Evolutionary conservation across 2,888 invertebrate genomes (phyloP), one percentile per base, ranked within the genome.

Genomic region (Luperina nickerlii): DNA sequence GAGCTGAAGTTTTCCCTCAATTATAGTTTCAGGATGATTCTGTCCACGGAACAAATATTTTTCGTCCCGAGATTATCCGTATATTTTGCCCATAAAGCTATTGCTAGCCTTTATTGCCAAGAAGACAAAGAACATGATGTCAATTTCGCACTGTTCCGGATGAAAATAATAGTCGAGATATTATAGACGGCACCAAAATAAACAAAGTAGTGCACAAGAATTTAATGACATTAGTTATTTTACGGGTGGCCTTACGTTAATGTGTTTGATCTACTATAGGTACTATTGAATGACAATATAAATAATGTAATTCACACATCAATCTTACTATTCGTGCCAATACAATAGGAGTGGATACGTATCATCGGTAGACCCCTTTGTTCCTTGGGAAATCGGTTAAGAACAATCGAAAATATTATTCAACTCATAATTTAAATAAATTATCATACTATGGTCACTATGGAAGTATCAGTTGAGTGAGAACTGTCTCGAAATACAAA

Each of bases 301-400:
- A 82, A 86, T 86, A 79, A 78, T 87, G 87, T 74, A 63, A 76
- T 79, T 82, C 74, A 76, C 69, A 72, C 71, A 86, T 85, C 82
- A 82, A 82, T 84, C 75, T 84, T 69, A 73, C 38, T 67, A 66
- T 76, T 73, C 75, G 75, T 87, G 87, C 86, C 86, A 86, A 86
- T 84, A 78, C 60, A 76, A 42, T 38, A 70, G 8, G 63, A 63
- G 18, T 67, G 24, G 20, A 69, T 57, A 74, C n/a, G 5, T 60
- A 18, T 27, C 13, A 60, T 75, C 20, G 54, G 24, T 38, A 63
- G 11, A 38, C 18, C 13, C 60, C 69, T 73, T 76, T 57, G 38
- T 76, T 63, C 38, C 24, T 78, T 48, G 45, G 51, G 54, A 76
- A 81, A 65, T 76, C 45, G 57, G 38, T 69, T 15, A 20, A 51